Base-by-base conservation (phyloP, 1,140 invertebrate species). In the Caenorhabditis remanei region DNA sequence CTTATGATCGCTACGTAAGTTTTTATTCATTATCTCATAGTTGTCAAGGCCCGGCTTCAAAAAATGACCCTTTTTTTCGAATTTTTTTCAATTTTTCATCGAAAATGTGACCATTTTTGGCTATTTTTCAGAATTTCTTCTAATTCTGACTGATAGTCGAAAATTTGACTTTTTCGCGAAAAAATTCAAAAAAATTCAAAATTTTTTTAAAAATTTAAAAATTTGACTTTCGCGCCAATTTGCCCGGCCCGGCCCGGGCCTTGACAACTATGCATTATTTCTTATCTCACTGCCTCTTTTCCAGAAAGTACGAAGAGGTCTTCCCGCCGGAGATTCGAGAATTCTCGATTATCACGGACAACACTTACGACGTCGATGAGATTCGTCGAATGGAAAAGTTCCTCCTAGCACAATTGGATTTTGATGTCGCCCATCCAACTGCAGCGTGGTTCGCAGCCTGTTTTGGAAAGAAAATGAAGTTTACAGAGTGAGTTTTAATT, bases 281-380 rank as follows among this genome's bases (percentile, higher is more conserved):
- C 13, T 40, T 5, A 13, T 40, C 24, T 19, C 50, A 32, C 32
- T 32, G 0, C 75, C 32, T 32, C 53, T 56, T 89, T 85, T 87
- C 82, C 89, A 88, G 88, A n/a, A 90, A 90, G 86, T 90, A 89
- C 61, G 93, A 94, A 89, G 93, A 94, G 88, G 93, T 94, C 85
- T 93, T 93, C 63, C 93, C 93, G 19, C 93, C 93, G 87, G 93
- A 93, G 89, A 92, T 93, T 43, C 90, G 90, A 13, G 93, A 94
- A 85, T 93, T 94, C 92, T 93, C 93, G 16, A 93, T 93, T 87
- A 93, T 94, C 85, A 94, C 93, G n/a, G 93, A 94, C 88, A 93
- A 94, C 85, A 93, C 93, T 1, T 94, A 94, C 89, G 92, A 90
- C 16, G 40, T 86, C 16, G 3, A 5, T 2, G 53, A 71, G 6